Evolutionary conservation across 1,140 invertebrate genomes (phyloP), one percentile per base, ranked within the genome.

Genomic region (Helicoverpa armigera): DNA sequence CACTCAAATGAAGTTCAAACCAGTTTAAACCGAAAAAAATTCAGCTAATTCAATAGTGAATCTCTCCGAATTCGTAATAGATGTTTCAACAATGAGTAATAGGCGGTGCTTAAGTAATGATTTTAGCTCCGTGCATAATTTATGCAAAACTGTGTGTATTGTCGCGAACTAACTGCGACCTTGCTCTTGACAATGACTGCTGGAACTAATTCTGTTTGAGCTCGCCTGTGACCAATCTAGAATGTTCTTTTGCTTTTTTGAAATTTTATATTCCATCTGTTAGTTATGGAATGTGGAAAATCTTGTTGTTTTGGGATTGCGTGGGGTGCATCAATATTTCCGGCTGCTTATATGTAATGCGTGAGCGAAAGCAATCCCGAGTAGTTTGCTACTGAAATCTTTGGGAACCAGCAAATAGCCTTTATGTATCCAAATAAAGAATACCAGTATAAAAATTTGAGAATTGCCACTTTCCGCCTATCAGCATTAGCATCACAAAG

Each of bases 101-200:
- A 61, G 58, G 11, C 14, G 13, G 29, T 50, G 50, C 5, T 51
- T 23, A 23, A 48, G 65, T 69, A 16, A 69, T 69, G 50, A 54
- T 16, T 70, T 51, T 23, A 50, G 13, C 50, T 31, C 14, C 16
- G 18, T 48, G 12, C 43, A 69, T 63, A 51, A 65, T 54, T 54
- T 65, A 77, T 65, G 74, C 23, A 65, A 77, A 77, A 35, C 14
- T 5, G 9, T 16, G 13, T 63, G 60, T 76, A 53, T 43, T 58
- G 53, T 58, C 7, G 50, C n/a, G 50, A 72, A 72, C 53, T 56
- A 29, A 16, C 13, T 1, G 9, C 23, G 78, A 79, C 86, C 83
- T 86, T 86, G 85, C 65, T 80, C 84, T 84, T 87, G 84, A 82
- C 84, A 87, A 82, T 79, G 80, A 56, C 11, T 79, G 53, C 76